These are phyloP conservation scores for Archilochus colubris DNA, from an alignment of 2,113 vertebrate genomes.

Conservation along the genomic window DNA sequence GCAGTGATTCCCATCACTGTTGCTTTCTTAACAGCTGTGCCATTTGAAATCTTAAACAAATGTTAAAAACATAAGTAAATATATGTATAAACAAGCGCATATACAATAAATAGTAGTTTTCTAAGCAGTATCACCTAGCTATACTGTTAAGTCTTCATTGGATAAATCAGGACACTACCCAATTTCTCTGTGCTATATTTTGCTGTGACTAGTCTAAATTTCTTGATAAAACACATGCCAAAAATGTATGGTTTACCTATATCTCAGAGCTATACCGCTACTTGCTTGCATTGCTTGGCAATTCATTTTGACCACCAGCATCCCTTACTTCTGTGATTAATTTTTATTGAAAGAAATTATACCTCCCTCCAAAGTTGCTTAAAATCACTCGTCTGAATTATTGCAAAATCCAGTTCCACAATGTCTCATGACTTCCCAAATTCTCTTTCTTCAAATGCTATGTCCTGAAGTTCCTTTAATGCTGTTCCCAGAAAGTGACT, in stretches of 20 bases:
- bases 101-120: neutral
- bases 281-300: neutral
- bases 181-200: neutral
- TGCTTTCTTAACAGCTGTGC: neutral
- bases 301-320: neutral
- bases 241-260: neutral
- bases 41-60: neutral
- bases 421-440: neutral
- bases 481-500: slow-evolving; percentile 35
- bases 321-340: neutral
- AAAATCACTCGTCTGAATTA: neutral
- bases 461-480: slow-evolving; percentile 23
- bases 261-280: neutral
- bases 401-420: neutral
- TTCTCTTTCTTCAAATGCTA: neutral
- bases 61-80: neutral
- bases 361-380: neutral
- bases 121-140: neutral
- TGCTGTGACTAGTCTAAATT: neutral
- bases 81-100: neutral
- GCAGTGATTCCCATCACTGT: neutral
- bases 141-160: neutral
- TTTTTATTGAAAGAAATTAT: neutral
- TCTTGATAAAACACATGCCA: neutral
- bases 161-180: neutral